These are phyloP conservation scores for Dryobotodes eremita DNA, from an alignment of 2,888 invertebrate species.

Conservation along the genomic window DNA sequence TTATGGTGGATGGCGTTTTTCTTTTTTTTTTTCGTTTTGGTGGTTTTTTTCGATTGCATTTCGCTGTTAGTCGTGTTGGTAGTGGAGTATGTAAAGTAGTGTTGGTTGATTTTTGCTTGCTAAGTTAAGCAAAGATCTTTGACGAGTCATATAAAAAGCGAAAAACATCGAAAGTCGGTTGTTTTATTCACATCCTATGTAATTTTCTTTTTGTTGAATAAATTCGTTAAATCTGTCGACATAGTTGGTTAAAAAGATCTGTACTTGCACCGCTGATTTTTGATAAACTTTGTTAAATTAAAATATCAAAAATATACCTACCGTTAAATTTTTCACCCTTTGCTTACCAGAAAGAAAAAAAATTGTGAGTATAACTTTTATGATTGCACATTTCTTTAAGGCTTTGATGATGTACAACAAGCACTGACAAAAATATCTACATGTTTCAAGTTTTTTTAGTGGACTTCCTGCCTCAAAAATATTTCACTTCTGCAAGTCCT, in stretches of 20 bases:
- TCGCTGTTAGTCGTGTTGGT: background rate
- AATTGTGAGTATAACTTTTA: no score
- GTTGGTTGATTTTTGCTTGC: background rate
- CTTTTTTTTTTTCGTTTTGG: background rate
- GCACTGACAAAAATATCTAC: background rate
- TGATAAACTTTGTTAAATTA: no score
- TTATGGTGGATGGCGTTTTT: conserved; percentile 62
- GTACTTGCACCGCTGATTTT: no score
- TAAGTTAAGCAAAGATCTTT: no score
- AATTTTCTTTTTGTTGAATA: no score
- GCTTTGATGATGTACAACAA: background rate
- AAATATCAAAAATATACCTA: no score
- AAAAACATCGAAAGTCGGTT: no score
- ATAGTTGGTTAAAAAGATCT: no score
- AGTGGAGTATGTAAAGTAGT: background rate
- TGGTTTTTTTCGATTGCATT: background rate
- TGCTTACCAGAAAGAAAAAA: no score
- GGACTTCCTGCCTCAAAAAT: background rate
- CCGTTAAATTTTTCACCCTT: background rate
- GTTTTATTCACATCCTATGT: no score
- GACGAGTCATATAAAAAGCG: no score
- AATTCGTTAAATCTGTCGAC: no score
- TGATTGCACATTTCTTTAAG: background rate
- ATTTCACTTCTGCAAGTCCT: background rate
- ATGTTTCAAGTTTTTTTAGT: background rate